Conservation (phyloP, 2,113 vertebrate genomes). For the Lycaon pictus region DNA sequence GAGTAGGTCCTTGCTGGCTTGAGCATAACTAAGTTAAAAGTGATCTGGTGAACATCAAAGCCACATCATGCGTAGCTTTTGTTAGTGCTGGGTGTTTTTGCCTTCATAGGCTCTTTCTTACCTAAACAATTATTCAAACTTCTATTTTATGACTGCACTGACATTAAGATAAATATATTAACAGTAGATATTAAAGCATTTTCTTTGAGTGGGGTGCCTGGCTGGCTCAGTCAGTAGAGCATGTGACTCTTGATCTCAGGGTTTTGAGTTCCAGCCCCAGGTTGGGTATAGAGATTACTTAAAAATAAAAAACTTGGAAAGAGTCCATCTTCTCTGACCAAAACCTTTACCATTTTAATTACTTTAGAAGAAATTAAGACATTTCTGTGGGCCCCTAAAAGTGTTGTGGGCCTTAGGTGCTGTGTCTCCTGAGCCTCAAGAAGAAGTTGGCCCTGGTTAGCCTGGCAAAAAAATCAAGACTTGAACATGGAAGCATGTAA, state of each 20-base stretch:
- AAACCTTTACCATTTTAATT: neutral
- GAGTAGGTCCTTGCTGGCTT: neutral
- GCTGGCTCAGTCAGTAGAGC: neutral
- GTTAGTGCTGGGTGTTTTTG: neutral
- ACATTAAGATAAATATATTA: neutral
- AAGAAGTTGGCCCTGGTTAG: neutral
- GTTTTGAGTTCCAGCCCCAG: neutral
- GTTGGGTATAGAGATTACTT: neutral
- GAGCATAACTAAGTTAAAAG: neutral
- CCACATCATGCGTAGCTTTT: neutral
- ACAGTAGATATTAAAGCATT: neutral
- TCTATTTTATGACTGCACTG: neutral
- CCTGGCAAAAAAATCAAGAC: neutral
- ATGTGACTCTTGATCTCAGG: neutral
- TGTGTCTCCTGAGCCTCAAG: neutral
- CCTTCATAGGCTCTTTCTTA: neutral
- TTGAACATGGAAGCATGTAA: neutral
- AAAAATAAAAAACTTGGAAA: neutral
- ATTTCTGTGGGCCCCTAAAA: neutral
- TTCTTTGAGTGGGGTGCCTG: neutral
- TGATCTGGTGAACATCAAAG: neutral
- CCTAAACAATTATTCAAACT: neutral
- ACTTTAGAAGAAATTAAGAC: constrained; percentile 35
- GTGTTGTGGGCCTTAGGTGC: neutral
- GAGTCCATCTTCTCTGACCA: neutral